Evolutionary conservation across 2,888 invertebrate species (phyloP).

Genomic region (Sphinx pinastri): DNA sequence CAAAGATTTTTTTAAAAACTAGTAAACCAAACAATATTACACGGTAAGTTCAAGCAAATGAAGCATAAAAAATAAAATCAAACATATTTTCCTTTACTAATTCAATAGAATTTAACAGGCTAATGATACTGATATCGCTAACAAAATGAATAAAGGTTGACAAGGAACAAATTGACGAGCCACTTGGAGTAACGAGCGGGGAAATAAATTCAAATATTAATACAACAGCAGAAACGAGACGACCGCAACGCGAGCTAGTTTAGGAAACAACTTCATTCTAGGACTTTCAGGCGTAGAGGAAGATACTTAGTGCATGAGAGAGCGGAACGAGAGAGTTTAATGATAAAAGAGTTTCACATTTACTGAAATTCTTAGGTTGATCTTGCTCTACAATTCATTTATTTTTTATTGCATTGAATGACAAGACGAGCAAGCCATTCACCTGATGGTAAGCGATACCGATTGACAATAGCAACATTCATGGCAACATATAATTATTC

Average conservation of each 20-base stretch:
- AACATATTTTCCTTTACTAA: not conserved
- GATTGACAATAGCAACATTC: too few species aligned
- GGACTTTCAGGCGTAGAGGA: conserved; percentile 12
- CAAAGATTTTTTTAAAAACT: too few species aligned
- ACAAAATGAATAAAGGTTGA: not conserved
- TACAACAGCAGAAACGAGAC: conserved; percentile 16
- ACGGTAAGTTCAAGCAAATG: too few species aligned
- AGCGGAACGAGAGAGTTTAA: conserved; percentile 4
- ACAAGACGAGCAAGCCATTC: too few species aligned
- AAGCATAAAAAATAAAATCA: not conserved
- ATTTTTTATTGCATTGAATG: too few species aligned
- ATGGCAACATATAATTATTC: too few species aligned
- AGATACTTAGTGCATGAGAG: not conserved
- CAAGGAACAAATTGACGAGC: not conserved
- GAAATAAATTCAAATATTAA: conserved; percentile 19
- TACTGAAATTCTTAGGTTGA: too few species aligned
- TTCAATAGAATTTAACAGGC: not conserved
- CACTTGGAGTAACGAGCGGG: not conserved
- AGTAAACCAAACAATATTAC: too few species aligned
- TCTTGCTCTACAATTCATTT: too few species aligned
- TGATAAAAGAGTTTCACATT: not conserved
- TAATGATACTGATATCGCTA: conserved; percentile 1
- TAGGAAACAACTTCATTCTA: conserved; percentile 29
- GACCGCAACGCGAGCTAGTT: conserved; percentile 34
- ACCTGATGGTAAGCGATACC: too few species aligned